Conservation (phyloP, 2,113 vertebrate genomes). For the Cyanocitta stelleri region DNA sequence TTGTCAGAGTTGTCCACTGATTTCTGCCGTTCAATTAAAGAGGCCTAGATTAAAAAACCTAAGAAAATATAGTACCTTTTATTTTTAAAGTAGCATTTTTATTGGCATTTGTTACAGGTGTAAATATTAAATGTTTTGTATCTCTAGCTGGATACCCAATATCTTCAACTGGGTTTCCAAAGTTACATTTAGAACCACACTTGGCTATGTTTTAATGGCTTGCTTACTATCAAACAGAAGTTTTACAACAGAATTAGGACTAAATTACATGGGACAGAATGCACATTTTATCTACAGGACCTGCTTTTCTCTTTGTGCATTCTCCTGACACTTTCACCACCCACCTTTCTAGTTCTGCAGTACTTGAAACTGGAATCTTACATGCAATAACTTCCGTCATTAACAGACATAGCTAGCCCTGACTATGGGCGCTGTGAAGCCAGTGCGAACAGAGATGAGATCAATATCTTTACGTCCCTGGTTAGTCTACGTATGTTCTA, state of each 20-base stretch:
- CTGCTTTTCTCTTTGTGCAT: not conserved
- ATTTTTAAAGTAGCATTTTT: not conserved
- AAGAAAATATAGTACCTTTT: not conserved
- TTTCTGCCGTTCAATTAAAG: not conserved
- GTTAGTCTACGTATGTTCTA: not conserved
- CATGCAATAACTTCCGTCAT: not conserved
- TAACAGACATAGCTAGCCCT: not conserved
- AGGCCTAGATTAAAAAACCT: not conserved
- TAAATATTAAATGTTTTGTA: not conserved
- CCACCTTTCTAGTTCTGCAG: not conserved
- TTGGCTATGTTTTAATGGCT: not conserved
- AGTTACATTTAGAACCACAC: not conserved
- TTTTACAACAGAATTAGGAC: not conserved
- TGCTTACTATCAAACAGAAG: not conserved
- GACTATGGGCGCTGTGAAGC: fast-evolving
- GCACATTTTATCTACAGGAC: not conserved
- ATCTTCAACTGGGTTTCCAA: not conserved
- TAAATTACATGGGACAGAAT: not conserved
- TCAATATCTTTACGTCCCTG: not conserved
- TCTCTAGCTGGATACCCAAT: not conserved
- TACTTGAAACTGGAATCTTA: not conserved
- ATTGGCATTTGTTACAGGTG: not conserved
- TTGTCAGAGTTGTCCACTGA: not conserved
- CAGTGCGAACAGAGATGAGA: not conserved
- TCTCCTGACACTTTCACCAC: not conserved